phyloP scores from a whole-genome alignment of 2,888 invertebrate genomes.

The Spilosoma lubricipeda region DNA sequence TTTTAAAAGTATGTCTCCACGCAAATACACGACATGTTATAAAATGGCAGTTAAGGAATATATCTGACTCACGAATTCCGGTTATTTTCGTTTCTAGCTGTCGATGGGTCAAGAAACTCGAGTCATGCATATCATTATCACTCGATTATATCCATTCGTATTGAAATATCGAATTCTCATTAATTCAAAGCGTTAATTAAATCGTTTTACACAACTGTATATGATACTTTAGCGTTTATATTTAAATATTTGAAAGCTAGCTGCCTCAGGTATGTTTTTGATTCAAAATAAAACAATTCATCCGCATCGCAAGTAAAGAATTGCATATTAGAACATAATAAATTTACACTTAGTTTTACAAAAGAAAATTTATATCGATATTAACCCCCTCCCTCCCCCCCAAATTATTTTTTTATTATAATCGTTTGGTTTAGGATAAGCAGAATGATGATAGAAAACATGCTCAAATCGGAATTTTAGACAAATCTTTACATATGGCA shows the following conservation, averaged over 20 bases:
- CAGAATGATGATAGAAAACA: too few species aligned
- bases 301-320: too few species aligned
- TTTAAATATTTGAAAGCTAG: constrained; percentile 2
- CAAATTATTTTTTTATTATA: too few species aligned
- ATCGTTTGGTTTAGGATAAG: too few species aligned
- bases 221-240: constrained; percentile 16
- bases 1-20: background rate
- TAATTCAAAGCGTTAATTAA: constrained; percentile 45
- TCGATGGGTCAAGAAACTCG: constrained; percentile 67
- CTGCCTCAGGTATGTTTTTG: background rate
- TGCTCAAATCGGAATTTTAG: too few species aligned
- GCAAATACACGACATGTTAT: constrained; percentile 17
- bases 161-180: constrained; percentile 42
- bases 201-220: constrained; percentile 24
- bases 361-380: too few species aligned
- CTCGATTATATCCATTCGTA: constrained; percentile 57
- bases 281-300: background rate
- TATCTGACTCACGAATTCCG: constrained; percentile 45
- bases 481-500: too few species aligned
- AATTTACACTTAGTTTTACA: too few species aligned
- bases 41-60: constrained; percentile 26
- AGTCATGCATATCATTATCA: constrained; percentile 65
- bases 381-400: too few species aligned
- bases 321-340: too few species aligned
- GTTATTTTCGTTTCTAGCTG: constrained; percentile 41